Evolutionary conservation across 2,113 vertebrate genomes (phyloP).

Genomic region (Daboia siamensis): DNA sequence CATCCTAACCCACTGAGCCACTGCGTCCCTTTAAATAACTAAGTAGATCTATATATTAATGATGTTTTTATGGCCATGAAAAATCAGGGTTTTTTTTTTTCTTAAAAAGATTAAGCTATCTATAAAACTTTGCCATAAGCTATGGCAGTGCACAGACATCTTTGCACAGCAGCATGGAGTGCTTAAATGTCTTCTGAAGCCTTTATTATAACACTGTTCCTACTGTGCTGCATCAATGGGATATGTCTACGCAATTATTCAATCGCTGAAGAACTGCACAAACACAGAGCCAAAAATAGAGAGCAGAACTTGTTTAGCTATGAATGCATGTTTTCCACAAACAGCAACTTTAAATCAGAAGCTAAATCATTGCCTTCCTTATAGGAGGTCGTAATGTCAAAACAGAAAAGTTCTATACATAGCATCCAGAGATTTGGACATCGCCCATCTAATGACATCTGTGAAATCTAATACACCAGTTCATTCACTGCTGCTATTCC

Average conservation of each 20-base stretch:
- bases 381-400: conserved; percentile 5
- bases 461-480: conserved; percentile 28
- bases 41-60: neutral
- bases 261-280: conserved; percentile 22
- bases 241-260: conserved; percentile 32
- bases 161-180: conserved; percentile 20
- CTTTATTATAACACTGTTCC: conserved; percentile 22
- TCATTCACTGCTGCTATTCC: conserved; percentile 18
- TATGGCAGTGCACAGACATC: conserved; percentile 23
- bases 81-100: neutral
- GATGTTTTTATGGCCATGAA: neutral
- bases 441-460: neutral
- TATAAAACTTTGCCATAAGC: neutral
- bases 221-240: conserved; percentile 34
- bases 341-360: neutral
- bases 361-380: neutral
- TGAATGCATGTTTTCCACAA: neutral
- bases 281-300: neutral
- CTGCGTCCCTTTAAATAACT: neutral
- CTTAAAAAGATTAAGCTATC: conserved; percentile 33
- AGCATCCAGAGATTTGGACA: neutral
- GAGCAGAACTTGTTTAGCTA: neutral
- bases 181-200: conserved; percentile 16
- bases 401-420: conserved; percentile 12
- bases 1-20: too few species aligned